phyloP scores from a whole-genome alignment of 2,888 invertebrate species.

The Ischnura elegans region DNA sequence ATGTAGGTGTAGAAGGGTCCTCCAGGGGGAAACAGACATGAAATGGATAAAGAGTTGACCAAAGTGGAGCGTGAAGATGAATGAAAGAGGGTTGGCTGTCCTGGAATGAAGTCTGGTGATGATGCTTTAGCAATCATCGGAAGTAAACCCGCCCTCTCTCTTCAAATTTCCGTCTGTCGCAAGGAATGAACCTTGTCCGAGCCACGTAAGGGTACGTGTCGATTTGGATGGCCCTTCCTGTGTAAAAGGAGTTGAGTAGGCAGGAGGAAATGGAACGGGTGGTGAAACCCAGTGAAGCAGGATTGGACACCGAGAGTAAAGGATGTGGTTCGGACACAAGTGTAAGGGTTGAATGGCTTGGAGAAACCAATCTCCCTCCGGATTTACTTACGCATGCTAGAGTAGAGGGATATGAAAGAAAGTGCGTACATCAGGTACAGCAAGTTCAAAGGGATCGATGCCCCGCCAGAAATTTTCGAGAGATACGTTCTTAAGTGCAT shows the following conservation, averaged over 20 bases:
- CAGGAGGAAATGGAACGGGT: neutral
- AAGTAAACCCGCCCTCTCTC: neutral
- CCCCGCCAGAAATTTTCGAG: too few relatives aligned
- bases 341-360: neutral
- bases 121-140: constrained; percentile 27
- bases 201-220: neutral
- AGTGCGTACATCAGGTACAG: too few relatives aligned
- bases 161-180: neutral
- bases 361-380: neutral
- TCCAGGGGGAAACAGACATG: too few relatives aligned
- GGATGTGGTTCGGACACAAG: too few relatives aligned
- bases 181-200: constrained; percentile 8
- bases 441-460: too few relatives aligned
- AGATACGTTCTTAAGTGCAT: too few relatives aligned
- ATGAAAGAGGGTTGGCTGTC: neutral
- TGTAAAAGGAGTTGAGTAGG: neutral
- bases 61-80: neutral
- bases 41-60: too few relatives aligned
- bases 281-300: neutral
- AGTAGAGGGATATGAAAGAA: too few relatives aligned
- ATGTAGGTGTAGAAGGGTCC: too few relatives aligned
- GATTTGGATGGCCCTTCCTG: constrained; percentile 21
- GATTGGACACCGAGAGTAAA: neutral
- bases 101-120: neutral
- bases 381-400: constrained; percentile 6